Evolutionary conservation across 1,140 invertebrate species (phyloP).

Genomic region (Colletes latitarsis): DNA sequence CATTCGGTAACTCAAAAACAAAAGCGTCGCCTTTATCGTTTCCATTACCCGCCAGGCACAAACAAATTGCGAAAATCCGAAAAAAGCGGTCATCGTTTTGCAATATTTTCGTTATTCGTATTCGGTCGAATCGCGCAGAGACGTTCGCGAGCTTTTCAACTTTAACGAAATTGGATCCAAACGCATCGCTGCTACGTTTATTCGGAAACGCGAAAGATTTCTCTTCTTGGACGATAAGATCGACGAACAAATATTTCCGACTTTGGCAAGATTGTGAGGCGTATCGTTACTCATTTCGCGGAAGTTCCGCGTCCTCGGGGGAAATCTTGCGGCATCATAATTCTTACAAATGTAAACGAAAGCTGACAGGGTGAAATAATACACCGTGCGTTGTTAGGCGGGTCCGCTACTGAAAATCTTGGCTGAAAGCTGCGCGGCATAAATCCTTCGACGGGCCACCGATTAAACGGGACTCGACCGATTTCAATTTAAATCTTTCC

Average conservation of each 20-base stretch:
- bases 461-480: constrained; percentile 22
- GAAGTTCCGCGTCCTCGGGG: background rate
- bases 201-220: background rate
- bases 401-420: background rate
- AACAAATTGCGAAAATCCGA: constrained; percentile 15
- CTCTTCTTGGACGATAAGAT: constrained; percentile 11
- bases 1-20: no score
- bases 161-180: constrained; percentile 28
- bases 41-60: background rate
- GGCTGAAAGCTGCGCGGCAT: background rate
- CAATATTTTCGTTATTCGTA: constrained; percentile 24
- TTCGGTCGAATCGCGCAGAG: background rate
- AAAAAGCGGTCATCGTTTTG: background rate
- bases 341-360: constrained; percentile 31
- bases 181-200: background rate
- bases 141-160: constrained; percentile 6
- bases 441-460: constrained; percentile 19
- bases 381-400: constrained; percentile 1
- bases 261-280: constrained; percentile 11
- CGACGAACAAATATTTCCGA: constrained; percentile 31
- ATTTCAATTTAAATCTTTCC: constrained; percentile 27
- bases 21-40: no score
- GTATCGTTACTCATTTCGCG: constrained; percentile 29
- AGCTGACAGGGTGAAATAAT: constrained; percentile 31
- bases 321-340: constrained; percentile 37